A percentile compares a stretch with the other conserved stretches of the same genome.
Conservation (phyloP, 1,140 invertebrate genomes). For the Vanessa atalanta region DNA sequence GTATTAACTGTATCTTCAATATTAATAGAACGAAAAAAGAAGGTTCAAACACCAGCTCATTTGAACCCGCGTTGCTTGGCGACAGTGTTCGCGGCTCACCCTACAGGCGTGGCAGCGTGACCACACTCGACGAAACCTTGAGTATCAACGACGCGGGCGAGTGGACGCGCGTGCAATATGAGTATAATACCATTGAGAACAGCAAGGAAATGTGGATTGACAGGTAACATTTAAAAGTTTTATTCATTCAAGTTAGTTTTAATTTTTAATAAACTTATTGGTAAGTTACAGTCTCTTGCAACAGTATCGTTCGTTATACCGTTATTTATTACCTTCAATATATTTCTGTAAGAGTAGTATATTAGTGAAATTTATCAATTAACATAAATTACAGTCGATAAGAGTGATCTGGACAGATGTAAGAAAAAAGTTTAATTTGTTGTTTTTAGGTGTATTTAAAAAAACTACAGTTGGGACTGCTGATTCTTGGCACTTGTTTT, state of each 20-base stretch:
- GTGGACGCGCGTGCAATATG: slow-evolving; percentile 69
- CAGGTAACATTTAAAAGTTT: neutral
- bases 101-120: slow-evolving; percentile 62
- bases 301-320: too few relatives aligned
- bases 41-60: slow-evolving; percentile 73
- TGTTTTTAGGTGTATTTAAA: too few relatives aligned
- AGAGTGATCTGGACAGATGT: too few relatives aligned
- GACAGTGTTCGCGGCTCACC: slow-evolving; percentile 62
- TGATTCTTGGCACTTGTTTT: too few relatives aligned
- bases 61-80: slow-evolving; percentile 56
- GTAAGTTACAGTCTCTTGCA: too few relatives aligned
- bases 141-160: slow-evolving; percentile 76
- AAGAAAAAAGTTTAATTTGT: too few relatives aligned
- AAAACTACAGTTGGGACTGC: too few relatives aligned
- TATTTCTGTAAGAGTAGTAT: too few relatives aligned
- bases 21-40: slow-evolving; percentile 61
- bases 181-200: slow-evolving; percentile 54
- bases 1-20: neutral
- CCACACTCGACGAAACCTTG: slow-evolving; percentile 73
- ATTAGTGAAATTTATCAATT: neutral
- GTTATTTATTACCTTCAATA: too few relatives aligned
- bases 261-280: too few relatives aligned
- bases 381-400: neutral
- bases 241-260: neutral
- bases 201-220: slow-evolving; percentile 78